Evolutionary conservation across 2,888 invertebrate species (phyloP).

Genomic region (Oscheius onirici): DNA sequence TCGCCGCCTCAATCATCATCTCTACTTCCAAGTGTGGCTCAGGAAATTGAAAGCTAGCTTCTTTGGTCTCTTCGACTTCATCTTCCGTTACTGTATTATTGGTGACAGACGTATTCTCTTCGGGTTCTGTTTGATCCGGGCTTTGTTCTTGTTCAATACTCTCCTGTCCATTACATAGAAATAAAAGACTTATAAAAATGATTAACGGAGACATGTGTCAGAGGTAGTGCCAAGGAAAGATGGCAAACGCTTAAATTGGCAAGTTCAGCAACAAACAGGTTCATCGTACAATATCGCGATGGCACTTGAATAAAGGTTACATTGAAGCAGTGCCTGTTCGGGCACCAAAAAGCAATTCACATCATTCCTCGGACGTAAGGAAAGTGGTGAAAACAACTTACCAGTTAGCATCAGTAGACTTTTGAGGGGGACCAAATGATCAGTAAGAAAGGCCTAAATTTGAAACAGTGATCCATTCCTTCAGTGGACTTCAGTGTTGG

Average conservation of each 20-base stretch:
- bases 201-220: not conserved
- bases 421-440: no score
- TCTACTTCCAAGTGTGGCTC: constrained; percentile 14
- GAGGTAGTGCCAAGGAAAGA: constrained; percentile 11
- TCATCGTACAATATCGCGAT: constrained; percentile 28
- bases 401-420: no score
- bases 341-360: constrained; percentile 19
- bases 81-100: not conserved
- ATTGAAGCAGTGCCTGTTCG: constrained; percentile 18
- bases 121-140: not conserved
- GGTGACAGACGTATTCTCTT: constrained; percentile 25
- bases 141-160: not conserved
- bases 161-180: constrained; percentile 6
- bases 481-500: no score
- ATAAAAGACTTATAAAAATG: not conserved
- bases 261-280: constrained; percentile 26
- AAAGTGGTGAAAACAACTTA: not conserved
- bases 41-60: constrained; percentile 4
- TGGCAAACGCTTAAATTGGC: constrained; percentile 26
- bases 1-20: constrained; percentile 23
- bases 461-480: no score
- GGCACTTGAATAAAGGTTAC: constrained; percentile 33
- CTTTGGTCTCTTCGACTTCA: not conserved
- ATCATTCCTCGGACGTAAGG: constrained; percentile 1
- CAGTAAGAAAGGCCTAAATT: no score